Evolutionary conservation across 2,888 invertebrate genomes (phyloP).

Genomic region (Marasmarcha lunaedactyla): DNA sequence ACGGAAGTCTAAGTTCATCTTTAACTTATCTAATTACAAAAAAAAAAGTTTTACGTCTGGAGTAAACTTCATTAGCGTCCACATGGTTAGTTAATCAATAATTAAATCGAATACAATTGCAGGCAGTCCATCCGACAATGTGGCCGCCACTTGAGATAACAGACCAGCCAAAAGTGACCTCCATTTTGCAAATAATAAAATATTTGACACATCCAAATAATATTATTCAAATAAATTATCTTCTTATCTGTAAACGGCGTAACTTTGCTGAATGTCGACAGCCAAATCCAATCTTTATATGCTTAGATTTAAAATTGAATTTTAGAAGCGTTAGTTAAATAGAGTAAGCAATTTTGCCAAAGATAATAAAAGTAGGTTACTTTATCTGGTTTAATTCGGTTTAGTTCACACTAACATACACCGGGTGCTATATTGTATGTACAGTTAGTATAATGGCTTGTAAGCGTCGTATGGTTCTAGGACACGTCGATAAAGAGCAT

Average conservation of each 20-base stretch:
- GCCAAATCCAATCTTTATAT: slow-evolving; percentile 11
- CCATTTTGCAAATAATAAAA: neutral
- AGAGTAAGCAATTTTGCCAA: slow-evolving; percentile 43
- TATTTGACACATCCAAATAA: neutral
- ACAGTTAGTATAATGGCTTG: no score
- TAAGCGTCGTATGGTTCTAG: no score
- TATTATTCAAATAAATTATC: neutral
- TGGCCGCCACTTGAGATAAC: no score
- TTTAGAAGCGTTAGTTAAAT: slow-evolving; percentile 16
- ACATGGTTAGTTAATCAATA: no score
- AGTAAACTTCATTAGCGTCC: no score
- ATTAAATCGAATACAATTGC: no score
- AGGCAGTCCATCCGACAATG: no score
- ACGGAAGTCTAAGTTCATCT: no score
- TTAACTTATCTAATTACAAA: no score
- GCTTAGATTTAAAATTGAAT: slow-evolving; percentile 5
- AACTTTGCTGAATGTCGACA: neutral
- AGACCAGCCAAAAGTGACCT: neutral
- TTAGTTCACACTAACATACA: slow-evolving; percentile 11
- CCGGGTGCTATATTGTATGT: no score
- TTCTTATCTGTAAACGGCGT: neutral
- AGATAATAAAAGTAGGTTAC: slow-evolving; percentile 53
- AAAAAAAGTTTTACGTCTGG: no score
- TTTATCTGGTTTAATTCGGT: slow-evolving; percentile 33
- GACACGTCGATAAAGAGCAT: no score